Evolutionary conservation across 2,113 vertebrate genomes (phyloP), one percentile per base, ranked within the genome.

Genomic region (Forbesichthys agassizii): DNA sequence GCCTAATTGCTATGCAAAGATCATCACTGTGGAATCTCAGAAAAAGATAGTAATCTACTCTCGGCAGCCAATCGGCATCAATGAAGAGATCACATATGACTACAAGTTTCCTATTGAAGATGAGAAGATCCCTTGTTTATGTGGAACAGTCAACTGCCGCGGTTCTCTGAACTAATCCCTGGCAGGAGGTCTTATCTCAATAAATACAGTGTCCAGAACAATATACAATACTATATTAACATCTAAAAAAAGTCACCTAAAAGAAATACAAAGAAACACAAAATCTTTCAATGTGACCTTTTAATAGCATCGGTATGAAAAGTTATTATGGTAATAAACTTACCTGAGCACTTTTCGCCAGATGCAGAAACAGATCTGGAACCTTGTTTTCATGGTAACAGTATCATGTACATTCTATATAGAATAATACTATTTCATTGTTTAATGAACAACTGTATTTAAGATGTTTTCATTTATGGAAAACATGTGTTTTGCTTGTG

Each of bases 41-140:
- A 99, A 99, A 93, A 99, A 99, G 93, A 99, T 99, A 0, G 98
- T 99, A 80, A 99, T 99, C 77, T 99, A 99, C 91, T 99, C 98
- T 0, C 95, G 97, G 77, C 98, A 99, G 90, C 93, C 95, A 67
- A 98, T 99, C 83, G 91, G 70, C 9, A 89, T 98, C 85, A 95
- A 98, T 0, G 97, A 99, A 90, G 97, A 99, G 87, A 96, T 99
- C 71, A 99, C 97, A 1, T 99, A 99, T 0, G 96, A 99, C 90
- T 99, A 99, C 87, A 99, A 99, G 84, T 99, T 99, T 84, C 98
- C 98, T 6, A 97, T 98, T 0, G 98, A 99, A 86, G 98, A 99
- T 1, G 95, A 95, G 77, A 99, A 99, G 92, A 99, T 99, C 88
- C 98, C 98, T 0, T 99, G 98, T 85, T 90, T 98, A 51, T 99